A percentile compares a stretch with the other conserved stretches of the same genome.
phyloP scores from a whole-genome alignment of 1,140 invertebrate species.

The Drosophila mojavensis region DNA sequence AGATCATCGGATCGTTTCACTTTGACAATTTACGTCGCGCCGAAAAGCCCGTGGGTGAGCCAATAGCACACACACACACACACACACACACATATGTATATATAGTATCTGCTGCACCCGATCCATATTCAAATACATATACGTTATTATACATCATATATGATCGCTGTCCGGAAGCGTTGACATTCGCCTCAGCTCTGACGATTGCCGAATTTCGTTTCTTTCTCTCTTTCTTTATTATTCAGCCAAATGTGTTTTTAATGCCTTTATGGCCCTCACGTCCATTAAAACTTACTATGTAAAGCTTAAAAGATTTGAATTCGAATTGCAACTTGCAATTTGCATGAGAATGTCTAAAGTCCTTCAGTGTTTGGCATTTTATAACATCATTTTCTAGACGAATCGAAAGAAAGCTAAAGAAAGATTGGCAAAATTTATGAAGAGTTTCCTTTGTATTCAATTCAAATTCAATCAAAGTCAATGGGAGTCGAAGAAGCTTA shows the following conservation, averaged over 20 bases:
- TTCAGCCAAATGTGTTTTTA: constrained; percentile 53
- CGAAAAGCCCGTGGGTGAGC: constrained; percentile 33
- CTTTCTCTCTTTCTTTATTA: constrained; percentile 3
- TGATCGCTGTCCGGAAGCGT: constrained; percentile 52
- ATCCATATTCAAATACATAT: neutral
- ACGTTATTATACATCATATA: constrained; percentile 3
- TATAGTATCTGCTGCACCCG: constrained; percentile 4
- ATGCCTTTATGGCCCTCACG: constrained; percentile 50
- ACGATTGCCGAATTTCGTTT: constrained; percentile 47
- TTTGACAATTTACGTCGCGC: constrained; percentile 42
- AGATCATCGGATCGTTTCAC: constrained; percentile 48
- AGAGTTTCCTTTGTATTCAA: no score
- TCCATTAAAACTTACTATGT: constrained; percentile 3
- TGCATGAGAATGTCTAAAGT: neutral
- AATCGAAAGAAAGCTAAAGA: no score
- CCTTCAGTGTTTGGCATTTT: neutral
- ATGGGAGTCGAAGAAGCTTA: no score
- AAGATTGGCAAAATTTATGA: no score
- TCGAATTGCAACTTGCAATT: neutral
- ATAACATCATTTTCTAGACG: no score
- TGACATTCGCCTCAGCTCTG: constrained; percentile 49
- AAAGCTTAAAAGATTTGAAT: neutral
- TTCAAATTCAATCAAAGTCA: no score
- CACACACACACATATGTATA: constrained; percentile 7
- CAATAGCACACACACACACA: neutral